Evolutionary conservation across 2,797 vertebrate species (phyloP).

Genomic region (Micropoecilia bifurca): DNA sequence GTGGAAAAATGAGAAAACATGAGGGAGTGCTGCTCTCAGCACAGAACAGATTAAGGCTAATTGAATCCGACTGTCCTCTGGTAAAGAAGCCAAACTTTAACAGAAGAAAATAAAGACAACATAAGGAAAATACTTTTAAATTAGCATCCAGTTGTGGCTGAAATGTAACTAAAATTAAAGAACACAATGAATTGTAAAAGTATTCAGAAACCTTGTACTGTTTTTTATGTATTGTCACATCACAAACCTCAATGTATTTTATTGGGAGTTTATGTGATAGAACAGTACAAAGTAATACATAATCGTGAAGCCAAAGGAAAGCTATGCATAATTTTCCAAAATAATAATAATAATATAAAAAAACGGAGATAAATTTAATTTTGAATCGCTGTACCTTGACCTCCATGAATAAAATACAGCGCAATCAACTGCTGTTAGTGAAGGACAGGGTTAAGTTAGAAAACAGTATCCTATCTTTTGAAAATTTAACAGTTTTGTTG

Average conservation of each 20-base stretch:
- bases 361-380: neutral
- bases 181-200: neutral
- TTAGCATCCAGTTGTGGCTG: slow-evolving; percentile 22
- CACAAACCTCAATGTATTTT: neutral
- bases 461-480: neutral
- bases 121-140: slow-evolving; percentile 43
- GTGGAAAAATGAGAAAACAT: slow-evolving; percentile 39
- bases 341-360: neutral
- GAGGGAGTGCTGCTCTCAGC: slow-evolving; percentile 34
- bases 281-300: neutral
- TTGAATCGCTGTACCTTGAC: neutral
- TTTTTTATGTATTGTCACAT: neutral
- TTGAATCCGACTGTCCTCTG: slow-evolving; percentile 45
- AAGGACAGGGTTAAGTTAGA: neutral
- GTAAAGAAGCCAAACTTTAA: slow-evolving; percentile 47
- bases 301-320: neutral
- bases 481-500: neutral
- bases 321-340: neutral
- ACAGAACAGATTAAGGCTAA: slow-evolving; percentile 43
- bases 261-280: neutral
- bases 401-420: neutral
- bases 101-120: slow-evolving; percentile 38
- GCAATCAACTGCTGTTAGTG: neutral
- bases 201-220: neutral
- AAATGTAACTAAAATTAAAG: slow-evolving; percentile 8